Evolutionary conservation across 2,888 invertebrate species (phyloP).

Genomic region (Melanophora roralis): DNA sequence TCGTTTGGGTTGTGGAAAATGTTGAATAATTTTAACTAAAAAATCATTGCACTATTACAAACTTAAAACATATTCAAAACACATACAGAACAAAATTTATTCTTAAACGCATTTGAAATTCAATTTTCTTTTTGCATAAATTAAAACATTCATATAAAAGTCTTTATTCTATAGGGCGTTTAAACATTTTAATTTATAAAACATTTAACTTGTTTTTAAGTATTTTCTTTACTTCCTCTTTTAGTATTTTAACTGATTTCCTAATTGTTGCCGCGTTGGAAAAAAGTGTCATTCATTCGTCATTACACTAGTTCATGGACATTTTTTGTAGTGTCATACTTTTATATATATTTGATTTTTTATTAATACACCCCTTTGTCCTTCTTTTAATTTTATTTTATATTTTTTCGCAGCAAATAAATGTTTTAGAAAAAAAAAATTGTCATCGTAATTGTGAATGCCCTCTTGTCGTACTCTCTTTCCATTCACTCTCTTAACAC

Average conservation of each 20-base stretch:
- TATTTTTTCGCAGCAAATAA: conserved; percentile 30
- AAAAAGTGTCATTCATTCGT: conserved; percentile 28
- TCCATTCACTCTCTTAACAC: conserved; percentile 1
- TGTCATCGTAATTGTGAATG: conserved; percentile 27
- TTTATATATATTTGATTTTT: conserved; percentile 15
- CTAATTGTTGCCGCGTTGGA: not conserved
- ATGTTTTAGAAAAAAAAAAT: conserved; percentile 51
- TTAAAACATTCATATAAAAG: not conserved
- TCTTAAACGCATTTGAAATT: conserved; percentile 1
- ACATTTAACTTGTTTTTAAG: conserved; percentile 14
- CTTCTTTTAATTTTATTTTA: not conserved
- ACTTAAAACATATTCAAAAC: not conserved
- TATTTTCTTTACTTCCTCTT: not conserved
- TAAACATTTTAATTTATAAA: conserved; percentile 17
- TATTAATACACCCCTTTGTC: conserved; percentile 14
- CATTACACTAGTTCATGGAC: conserved; percentile 44
- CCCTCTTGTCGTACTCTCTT: not conserved
- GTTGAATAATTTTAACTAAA: not conserved
- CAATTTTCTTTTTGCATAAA: not conserved
- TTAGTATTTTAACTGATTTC: conserved; percentile 1
- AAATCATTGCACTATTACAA: conserved; percentile 14
- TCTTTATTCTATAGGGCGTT: conserved; percentile 13
- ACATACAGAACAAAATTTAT: not conserved
- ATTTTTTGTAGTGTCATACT: conserved; percentile 17
- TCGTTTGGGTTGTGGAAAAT: not conserved